Base-by-base conservation (phyloP, 30 jellyfish, hydroid and myxozoan genomes). In the Hydractinia symbiolongicarpus region DNA sequence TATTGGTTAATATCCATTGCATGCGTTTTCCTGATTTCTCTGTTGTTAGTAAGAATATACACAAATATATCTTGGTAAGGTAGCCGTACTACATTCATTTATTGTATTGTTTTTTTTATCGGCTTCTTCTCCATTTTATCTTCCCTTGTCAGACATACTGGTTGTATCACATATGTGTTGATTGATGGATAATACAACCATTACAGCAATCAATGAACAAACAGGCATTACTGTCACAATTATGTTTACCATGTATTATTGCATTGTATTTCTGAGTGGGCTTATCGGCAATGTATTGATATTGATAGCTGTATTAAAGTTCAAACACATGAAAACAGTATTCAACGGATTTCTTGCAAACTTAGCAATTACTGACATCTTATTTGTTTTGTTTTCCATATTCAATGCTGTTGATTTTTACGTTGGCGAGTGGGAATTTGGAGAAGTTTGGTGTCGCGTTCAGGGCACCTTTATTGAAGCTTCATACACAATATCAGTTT, bases 381-480 rank as follows among this genome's bases (percentile, higher is more conserved):
- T 86, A n/a, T 90, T 90, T 75, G 86, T 88, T 8, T 30, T 76
- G 13, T 62, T 90, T 5, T 85, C 97, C 5, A 19, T 90, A 7
- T 90, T 90, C 83, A 95, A 90, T 78, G 85, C 87, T 56, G 76
- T 78, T 54, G 84, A 94, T 8, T 86, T 84, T 53, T 80, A 79
- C 86, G 66, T 50, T 44, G 77, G 54, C 17, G 76, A 77, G 60
- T 90, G 95, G 96, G 60, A 20, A 52, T 83, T 89, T 60, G 95
- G 96, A 4, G 94, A 76, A 44, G 90, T 84, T 7, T 73, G 68
- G 70, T 90, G 97, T 77, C 91, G 90, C 70, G 50, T 90, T 8
- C 97, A 90, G 44, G 80, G 97, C 85, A 81, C 68, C 13, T 40
- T 90, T 6, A 90, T 90, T 40, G 97, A 90, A 55, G 93, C 83